Evolutionary conservation across 2,113 vertebrate genomes (phyloP).

Genomic region (Acinonyx jubatus): DNA sequence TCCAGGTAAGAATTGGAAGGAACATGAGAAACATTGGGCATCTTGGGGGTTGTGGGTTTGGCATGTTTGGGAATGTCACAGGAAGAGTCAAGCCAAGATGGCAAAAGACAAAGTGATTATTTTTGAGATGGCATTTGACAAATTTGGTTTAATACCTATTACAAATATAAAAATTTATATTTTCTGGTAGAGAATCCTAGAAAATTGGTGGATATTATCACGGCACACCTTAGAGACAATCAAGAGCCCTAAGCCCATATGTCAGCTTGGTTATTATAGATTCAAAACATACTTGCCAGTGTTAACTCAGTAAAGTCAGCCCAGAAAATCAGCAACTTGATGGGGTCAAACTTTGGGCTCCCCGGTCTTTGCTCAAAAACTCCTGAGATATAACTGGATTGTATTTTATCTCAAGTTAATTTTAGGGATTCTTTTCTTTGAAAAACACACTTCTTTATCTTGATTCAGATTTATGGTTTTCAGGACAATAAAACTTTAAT

Average conservation of each 20-base stretch:
- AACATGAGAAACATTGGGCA: slow-evolving; percentile 49
- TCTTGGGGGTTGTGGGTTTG: slow-evolving; percentile 49
- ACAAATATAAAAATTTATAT: not conserved
- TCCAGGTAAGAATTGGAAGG: slow-evolving; percentile 89
- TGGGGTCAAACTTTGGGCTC: not conserved
- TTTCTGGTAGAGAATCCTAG: slow-evolving; percentile 20
- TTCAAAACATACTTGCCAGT: not conserved
- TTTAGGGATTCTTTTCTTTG: slow-evolving; percentile 25
- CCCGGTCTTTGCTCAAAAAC: not conserved
- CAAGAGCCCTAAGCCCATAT: not conserved
- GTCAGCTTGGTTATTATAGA: slow-evolving; percentile 4
- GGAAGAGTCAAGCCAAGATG: not conserved
- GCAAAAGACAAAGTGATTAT: not conserved
- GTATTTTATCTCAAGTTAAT: slow-evolving; percentile 30
- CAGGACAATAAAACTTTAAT: slow-evolving; percentile 23
- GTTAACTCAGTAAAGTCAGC: not conserved
- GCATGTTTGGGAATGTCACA: not conserved
- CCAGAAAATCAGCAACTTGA: not conserved
- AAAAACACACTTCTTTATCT: slow-evolving; percentile 33
- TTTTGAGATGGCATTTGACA: slow-evolving; percentile 31
- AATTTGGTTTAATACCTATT: slow-evolving; percentile 20
- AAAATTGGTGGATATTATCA: slow-evolving; percentile 1
- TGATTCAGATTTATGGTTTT: slow-evolving; percentile 51
- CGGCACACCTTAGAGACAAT: not conserved
- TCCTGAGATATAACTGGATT: slow-evolving; percentile 29